phyloP scores from a whole-genome alignment of 2,888 invertebrate species.

The Panopea generosa region DNA sequence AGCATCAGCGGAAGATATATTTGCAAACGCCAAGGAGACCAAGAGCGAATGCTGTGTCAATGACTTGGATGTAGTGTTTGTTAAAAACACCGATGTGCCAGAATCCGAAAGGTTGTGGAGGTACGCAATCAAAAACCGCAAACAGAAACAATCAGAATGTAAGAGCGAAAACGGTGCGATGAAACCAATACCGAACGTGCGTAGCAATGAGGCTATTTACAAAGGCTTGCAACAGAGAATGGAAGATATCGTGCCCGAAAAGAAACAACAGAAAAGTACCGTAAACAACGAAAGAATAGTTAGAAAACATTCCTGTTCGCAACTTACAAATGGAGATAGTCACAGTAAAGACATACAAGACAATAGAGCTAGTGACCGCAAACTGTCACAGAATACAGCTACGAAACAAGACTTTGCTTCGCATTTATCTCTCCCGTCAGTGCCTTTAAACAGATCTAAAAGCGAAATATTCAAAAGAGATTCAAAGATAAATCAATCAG shows the following conservation, averaged over 20 bases:
- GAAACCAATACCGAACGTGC: conserved; percentile 18
- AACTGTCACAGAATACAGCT: neutral
- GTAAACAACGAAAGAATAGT: neutral
- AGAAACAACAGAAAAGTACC: neutral
- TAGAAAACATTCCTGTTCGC: no score
- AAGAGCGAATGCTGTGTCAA: conserved; percentile 46
- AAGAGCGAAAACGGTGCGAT: neutral
- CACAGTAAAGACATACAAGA: no score
- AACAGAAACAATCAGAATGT: conserved; percentile 9
- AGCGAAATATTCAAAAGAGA: neutral
- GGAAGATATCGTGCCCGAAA: conserved; percentile 29
- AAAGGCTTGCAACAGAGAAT: conserved; percentile 39
- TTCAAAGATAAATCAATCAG: neutral
- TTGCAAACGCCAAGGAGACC: neutral
- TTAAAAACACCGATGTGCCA: conserved; percentile 42
- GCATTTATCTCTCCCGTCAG: neutral
- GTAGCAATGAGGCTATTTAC: conserved; percentile 55
- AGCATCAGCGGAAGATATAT: neutral
- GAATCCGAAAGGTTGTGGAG: conserved; percentile 53
- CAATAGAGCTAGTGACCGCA: neutral
- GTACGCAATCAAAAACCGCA: conserved; percentile 51
- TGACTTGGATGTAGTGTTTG: conserved; percentile 35
- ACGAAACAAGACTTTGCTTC: no score
- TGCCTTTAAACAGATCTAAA: neutral
- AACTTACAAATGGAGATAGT: no score